These are phyloP conservation scores for Sarcophilus harrisii DNA, from an alignment of 2,797 vertebrate genomes.

Conservation along the genomic window DNA sequence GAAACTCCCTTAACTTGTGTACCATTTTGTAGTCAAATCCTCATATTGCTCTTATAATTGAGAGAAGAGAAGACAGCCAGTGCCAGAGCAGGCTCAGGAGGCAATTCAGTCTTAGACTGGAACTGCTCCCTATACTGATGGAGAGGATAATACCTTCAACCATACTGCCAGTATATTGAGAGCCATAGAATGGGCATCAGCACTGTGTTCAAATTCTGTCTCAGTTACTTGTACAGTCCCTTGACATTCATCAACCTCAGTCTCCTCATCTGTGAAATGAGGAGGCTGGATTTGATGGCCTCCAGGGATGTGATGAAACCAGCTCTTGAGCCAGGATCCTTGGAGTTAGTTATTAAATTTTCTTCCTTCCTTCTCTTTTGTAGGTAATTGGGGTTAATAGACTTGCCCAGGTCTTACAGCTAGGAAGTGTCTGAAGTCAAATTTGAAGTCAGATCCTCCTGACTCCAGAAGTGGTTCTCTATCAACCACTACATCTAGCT, in stretches of 20 bases:
- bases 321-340: background rate
- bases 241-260: background rate
- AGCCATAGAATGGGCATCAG: background rate
- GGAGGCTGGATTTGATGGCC: background rate
- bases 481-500: background rate
- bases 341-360: background rate
- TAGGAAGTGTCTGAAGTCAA: background rate
- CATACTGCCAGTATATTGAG: background rate
- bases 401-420: background rate
- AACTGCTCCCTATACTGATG: background rate
- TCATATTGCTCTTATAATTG: background rate
- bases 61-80: background rate
- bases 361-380: background rate
- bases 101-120: background rate
- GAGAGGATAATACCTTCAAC: background rate
- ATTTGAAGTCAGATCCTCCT: background rate
- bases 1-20: background rate
- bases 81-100: background rate
- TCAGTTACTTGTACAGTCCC: background rate
- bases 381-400: background rate
- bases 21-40: background rate
- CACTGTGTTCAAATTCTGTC: slow-evolving; percentile 6
- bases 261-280: background rate
- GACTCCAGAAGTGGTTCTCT: background rate
- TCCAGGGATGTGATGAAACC: background rate